phyloP scores from a whole-genome alignment of 64 coral and sea anemone genomes.

The Stylophora pistillata region DNA sequence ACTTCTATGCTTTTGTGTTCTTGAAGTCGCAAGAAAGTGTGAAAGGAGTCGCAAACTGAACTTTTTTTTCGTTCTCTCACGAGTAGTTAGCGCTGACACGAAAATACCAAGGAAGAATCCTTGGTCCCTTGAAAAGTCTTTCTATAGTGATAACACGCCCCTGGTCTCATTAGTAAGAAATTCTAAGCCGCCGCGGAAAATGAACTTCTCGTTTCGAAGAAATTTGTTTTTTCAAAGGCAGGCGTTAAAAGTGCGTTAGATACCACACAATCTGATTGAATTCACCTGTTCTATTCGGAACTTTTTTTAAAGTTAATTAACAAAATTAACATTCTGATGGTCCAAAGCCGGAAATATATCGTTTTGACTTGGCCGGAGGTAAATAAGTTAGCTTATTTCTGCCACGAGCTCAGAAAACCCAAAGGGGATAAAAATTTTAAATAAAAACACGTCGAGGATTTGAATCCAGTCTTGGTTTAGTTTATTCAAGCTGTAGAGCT shows the following conservation, averaged over 20 bases:
- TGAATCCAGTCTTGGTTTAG: not conserved
- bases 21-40: conserved; percentile 22
- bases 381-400: not conserved
- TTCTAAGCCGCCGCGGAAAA: not conserved
- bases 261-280: not conserved
- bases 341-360: not conserved
- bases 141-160: conserved; percentile 1
- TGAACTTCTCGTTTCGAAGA: not conserved
- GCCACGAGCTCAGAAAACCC: not conserved
- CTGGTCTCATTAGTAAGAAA: not conserved
- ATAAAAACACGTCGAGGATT: not conserved
- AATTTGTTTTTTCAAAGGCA: not conserved
- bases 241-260: not conserved
- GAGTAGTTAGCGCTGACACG: not conserved
- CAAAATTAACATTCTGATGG: conserved; percentile 11
- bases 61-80: not conserved
- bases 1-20: conserved; percentile 8
- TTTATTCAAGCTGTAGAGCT: not conserved
- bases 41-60: not conserved
- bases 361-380: not conserved
- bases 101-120: not conserved
- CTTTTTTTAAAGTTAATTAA: not conserved
- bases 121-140: not conserved
- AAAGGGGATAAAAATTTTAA: not conserved
- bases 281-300: not conserved